Conservation (phyloP, 2,888 invertebrate species). For the Eupithecia abbreviata region DNA sequence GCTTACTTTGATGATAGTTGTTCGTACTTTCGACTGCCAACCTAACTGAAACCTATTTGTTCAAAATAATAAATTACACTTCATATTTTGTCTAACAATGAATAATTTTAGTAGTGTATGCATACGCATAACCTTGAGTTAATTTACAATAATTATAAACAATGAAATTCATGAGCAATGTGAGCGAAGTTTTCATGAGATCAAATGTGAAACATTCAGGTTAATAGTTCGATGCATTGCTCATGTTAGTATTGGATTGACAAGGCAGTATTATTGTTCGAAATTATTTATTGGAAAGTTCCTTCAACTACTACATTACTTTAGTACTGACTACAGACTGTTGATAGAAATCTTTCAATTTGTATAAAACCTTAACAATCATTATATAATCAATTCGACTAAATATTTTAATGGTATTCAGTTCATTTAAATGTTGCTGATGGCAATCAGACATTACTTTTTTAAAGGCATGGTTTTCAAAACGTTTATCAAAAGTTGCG, state of each 20-base stretch:
- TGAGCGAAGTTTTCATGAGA: conserved; percentile 33
- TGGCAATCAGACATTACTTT: neutral
- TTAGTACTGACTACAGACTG: neutral
- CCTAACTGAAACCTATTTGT: neutral
- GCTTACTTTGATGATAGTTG: neutral
- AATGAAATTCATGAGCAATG: conserved; percentile 31
- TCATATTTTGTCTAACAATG: conserved; percentile 7
- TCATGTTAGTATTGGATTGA: conserved; percentile 32
- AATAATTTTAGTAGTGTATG: conserved; percentile 27
- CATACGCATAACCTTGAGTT: conserved; percentile 41
- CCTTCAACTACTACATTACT: neutral
- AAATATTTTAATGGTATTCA: neutral
- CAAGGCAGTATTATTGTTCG: conserved; percentile 23
- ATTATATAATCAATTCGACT: neutral
- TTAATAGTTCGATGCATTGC: conserved; percentile 33
- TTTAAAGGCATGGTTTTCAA: neutral
- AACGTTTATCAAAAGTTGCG: neutral
- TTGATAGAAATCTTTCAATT: neutral
- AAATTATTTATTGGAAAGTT: neutral
- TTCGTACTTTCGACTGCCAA: neutral
- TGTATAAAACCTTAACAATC: neutral
- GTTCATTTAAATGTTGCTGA: neutral
- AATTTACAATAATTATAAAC: conserved; percentile 26
- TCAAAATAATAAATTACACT: neutral
- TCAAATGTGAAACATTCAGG: conserved; percentile 35